Evolutionary conservation across 2,888 invertebrate genomes (phyloP), one percentile per base, ranked within the genome.

Genomic region (Eledona agricola): DNA sequence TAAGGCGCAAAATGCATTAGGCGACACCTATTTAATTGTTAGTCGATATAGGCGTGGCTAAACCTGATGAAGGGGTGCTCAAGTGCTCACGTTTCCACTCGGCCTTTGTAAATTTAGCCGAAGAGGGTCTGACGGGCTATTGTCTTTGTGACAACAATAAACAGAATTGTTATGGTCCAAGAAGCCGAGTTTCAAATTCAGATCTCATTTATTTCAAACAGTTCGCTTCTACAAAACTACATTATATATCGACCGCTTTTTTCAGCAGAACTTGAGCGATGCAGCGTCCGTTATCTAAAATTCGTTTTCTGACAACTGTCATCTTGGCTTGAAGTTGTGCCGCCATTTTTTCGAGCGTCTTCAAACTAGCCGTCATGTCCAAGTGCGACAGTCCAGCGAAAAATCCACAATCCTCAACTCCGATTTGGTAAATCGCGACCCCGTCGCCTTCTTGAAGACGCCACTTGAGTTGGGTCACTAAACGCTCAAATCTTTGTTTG

Each of bases 391-490:
- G 81, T 2, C 98, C 98, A 4, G 89, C 84, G 62, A 97, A 79
- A 37, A 88, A 83, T 0, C 96, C 96, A 67, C 88, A 90, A 77
- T 94, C 94, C 51, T 93, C 88, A 1, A 95, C 94, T 0, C 98
- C 98, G 35, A 98, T 90, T 77, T 96, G 96, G 78, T 99, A 99
- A 57, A 99, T 93, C 0, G 97, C 97, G 75, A 94, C 93, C 0
- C 98, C 99, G 60, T 95, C 92, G 13, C 99, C 95, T 76, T 96
- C 95, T 0, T 93, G 85, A 4, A 99, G 81, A 0, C 99, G 84
- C 98, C 98, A 99, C 80, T 99, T 98, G 84, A 99, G 85, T 86
- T 88, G 54, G 67, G 98, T 99, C 10, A 98, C 95, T 16, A 99
- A 80, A 78, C 98, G 98, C 75, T 99, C 95, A 69, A 96, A 89